These are phyloP conservation scores for Buphagus erythrorhynchus DNA, from an alignment of 2,797 vertebrate species.

Conservation along the genomic window DNA sequence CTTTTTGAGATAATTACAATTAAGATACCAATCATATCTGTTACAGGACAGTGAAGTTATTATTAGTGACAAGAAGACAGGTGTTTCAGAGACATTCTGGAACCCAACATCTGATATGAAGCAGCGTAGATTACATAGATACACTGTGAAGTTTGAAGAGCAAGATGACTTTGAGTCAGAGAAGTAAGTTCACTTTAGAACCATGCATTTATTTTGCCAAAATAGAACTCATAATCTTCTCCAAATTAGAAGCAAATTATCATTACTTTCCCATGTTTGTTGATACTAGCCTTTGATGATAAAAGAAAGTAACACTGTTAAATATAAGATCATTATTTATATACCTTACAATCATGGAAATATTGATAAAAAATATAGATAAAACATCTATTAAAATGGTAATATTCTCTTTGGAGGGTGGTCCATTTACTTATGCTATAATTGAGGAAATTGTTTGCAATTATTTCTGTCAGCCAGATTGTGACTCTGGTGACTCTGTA, in stretches of 20 bases:
- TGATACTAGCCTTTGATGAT: neutral
- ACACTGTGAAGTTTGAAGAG: conserved; percentile 91
- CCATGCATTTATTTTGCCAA: neutral
- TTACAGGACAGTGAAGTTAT: conserved; percentile 95
- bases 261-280: neutral
- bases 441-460: neutral
- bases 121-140: conserved; percentile 88
- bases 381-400: neutral
- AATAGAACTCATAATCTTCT: neutral
- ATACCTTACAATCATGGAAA: neutral
- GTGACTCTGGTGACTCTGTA: neutral
- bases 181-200: conserved; percentile 80
- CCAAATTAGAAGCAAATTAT: neutral
- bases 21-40: neutral
- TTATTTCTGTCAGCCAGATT: neutral
- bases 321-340: neutral
- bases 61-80: conserved; percentile 95
- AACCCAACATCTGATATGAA: conserved; percentile 91
- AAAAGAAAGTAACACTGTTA: neutral
- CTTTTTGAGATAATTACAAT: neutral
- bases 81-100: conserved; percentile 90
- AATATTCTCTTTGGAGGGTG: neutral
- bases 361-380: neutral
- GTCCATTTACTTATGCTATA: neutral
- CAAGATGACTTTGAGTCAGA: conserved; percentile 93